Conservation (phyloP, 2,113 vertebrate species). For the Protobothrops flavoviridis region DNA sequence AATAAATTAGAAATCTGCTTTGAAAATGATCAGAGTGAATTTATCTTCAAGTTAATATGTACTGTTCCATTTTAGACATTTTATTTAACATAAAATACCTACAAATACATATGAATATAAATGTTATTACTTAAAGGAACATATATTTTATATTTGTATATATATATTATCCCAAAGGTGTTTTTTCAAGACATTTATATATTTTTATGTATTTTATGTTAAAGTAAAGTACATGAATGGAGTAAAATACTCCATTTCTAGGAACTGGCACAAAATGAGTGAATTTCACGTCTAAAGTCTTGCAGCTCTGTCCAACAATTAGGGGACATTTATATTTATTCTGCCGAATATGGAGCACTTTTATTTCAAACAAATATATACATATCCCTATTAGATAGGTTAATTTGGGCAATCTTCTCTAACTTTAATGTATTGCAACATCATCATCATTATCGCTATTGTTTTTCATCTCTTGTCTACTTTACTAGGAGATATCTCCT, state of each 20-base stretch:
- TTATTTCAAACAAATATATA: background rate
- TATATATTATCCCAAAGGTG: too few relatives aligned
- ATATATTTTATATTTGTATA: background rate
- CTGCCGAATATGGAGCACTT: background rate
- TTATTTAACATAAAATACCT: background rate
- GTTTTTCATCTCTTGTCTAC: slow-evolving; percentile 50
- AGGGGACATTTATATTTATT: background rate
- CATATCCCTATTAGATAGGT: background rate
- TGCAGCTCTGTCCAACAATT: background rate
- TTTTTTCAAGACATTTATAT: background rate
- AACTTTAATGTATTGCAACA: background rate
- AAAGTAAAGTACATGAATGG: background rate
- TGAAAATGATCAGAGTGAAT: slow-evolving; percentile 3
- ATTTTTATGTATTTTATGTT: background rate
- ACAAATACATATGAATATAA: background rate
- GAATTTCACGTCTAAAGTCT: background rate
- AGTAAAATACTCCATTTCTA: background rate
- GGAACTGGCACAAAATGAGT: background rate
- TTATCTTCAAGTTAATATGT: slow-evolving; percentile 30
- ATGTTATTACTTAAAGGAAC: background rate
- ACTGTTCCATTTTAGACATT: background rate
- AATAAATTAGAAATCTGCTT: background rate
- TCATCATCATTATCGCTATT: background rate
- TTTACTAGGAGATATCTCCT: slow-evolving; percentile 56
- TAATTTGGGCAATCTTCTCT: slow-evolving; percentile 12